Base-by-base conservation (phyloP, 2,888 invertebrate genomes). In the Pandemis cinnamomeana region DNA sequence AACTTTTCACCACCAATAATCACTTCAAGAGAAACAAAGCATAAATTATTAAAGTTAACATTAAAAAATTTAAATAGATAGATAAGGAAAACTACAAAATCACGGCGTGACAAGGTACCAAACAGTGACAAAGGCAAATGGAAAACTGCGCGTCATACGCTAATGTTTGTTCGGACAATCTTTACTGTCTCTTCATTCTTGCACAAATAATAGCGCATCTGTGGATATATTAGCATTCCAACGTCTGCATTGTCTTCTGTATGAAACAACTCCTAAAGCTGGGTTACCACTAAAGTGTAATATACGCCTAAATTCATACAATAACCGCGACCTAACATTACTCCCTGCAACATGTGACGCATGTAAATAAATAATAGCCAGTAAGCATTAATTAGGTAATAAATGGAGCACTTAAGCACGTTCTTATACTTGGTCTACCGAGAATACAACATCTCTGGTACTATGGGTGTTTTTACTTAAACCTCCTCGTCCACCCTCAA, bases 111-210 rank as follows among this genome's bases (percentile, higher is more conserved):
- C 84, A 76, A 80, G 68, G 79, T 77, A 76, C 76, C 58, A 83
- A 85, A 85, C 84, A 84, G 83, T 86, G 86, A 86, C 84, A 81
- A 72, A 64, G 80, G 76, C 75, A 80, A 83, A 79, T 78, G 77
- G 75, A 82, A 84, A 82, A 70, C 44, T 71, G 76, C 81, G 75
- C 74, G 82, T 83, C 81, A 80, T 79, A 78, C 69, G 71, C n/a
- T 80, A 20, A 78, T 82, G 83, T 83, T 78, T 44, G 67, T 75
- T 71, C 63, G 44, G 63, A 74, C 75, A 80, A 82, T 83, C 83
- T 84, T 83, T 80, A 83, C 77, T 73, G 48, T 4, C 76, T 44
- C 15, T 13, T 69, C 44, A 73, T 69, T 64, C 51, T 7, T n/a
- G 11, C 1, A 51, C 63, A 70, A 73, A 73, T 13, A 66, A 11